Base-by-base conservation (phyloP, 2,113 vertebrate species). In the Silurus asotus region DNA sequence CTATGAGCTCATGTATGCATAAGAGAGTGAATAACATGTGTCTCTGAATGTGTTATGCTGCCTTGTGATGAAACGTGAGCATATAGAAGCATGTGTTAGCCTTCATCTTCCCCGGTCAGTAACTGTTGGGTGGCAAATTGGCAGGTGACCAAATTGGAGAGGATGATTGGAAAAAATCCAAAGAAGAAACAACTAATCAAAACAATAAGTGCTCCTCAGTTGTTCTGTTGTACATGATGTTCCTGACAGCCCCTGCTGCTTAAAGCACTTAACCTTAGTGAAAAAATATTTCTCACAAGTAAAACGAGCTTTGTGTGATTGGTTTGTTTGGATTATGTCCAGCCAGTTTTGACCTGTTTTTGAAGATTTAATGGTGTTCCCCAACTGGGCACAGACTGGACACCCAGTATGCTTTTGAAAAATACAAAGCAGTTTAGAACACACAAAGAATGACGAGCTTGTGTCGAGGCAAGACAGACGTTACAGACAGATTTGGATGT, bases 271-370 rank as follows among this genome's bases (percentile, higher is more conserved):
- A 82, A 51, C 48, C 81, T 28, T 49, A 10, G 4, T 59, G 4
- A 61, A 61, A 20, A 59, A 19, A 58, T 61, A 59, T 80, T 80
- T 80, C 37, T 23, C 67, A 74, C 11, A 10, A 55, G n/a, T 9
- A 49, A 23, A 3, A 14, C 19, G n/a, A 67, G 7, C 11, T 13
- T 75, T 48, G 55, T 48, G 55, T 23, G 64, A 69, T 67, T 45
- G 64, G 45, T 9, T 67, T 45, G 64, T 20, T 5, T 25, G 64
- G 20, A 82, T 55, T 82, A 45, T n/a, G 45, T 25, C 19, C 64
- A 64, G 86, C 61, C 45, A 48, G 14, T 48, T 45, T 45, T 83
- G 79, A 87, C 86, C 74, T 70, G 83, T 61, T 69, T 14, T 15
- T 61, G 20, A 23, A n/a, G 62, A 80, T 55, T 28, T 86, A 64